These are phyloP conservation scores for Drosophila murphyi DNA, from an alignment of 1,140 invertebrate genomes.

Conservation along the genomic window DNA sequence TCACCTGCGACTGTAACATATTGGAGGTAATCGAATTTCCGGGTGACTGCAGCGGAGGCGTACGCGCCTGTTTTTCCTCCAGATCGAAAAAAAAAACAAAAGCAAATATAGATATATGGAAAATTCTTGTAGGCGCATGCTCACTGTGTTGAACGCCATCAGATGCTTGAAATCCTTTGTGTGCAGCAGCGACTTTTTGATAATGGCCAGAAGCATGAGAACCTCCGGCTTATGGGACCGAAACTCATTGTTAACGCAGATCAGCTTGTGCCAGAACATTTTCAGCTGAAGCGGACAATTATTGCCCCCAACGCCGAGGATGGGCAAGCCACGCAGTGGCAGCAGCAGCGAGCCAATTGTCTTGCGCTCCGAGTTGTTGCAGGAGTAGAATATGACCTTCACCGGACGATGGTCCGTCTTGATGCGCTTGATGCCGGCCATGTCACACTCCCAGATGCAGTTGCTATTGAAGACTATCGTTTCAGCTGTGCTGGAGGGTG, in stretches of 20 bases:
- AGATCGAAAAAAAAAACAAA: not conserved
- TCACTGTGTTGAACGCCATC: slow-evolving; percentile 57
- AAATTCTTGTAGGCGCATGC: not conserved
- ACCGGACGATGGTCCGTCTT: slow-evolving; percentile 78
- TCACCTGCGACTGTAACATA: slow-evolving; percentile 75
- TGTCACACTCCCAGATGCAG: slow-evolving; percentile 77
- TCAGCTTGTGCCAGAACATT: slow-evolving; percentile 75
- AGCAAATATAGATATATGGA: not conserved
- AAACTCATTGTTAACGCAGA: slow-evolving; percentile 59
- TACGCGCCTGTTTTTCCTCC: slow-evolving; percentile 38
- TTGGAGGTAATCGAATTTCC: slow-evolving; percentile 64
- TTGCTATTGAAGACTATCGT: slow-evolving; percentile 77
- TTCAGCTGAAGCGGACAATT: slow-evolving; percentile 52
- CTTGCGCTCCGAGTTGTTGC: slow-evolving; percentile 34
- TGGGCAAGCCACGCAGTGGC: slow-evolving; percentile 65
- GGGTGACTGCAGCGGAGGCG: slow-evolving; percentile 51
- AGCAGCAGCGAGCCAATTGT: slow-evolving; percentile 64
- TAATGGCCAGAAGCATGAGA: slow-evolving; percentile 64
- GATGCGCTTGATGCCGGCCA: slow-evolving; percentile 71
- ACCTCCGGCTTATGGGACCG: slow-evolving; percentile 72
- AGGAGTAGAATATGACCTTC: slow-evolving; percentile 61
- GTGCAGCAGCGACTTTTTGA: slow-evolving; percentile 67
- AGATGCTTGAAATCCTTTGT: slow-evolving; percentile 65
- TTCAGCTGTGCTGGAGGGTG: slow-evolving; percentile 44
- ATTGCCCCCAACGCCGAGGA: slow-evolving; percentile 43